Percentiles rank a stretch among this genome's conserved stretches.
phyloP scores from a whole-genome alignment of 2,888 invertebrate species.

The Tipula lateralis region DNA sequence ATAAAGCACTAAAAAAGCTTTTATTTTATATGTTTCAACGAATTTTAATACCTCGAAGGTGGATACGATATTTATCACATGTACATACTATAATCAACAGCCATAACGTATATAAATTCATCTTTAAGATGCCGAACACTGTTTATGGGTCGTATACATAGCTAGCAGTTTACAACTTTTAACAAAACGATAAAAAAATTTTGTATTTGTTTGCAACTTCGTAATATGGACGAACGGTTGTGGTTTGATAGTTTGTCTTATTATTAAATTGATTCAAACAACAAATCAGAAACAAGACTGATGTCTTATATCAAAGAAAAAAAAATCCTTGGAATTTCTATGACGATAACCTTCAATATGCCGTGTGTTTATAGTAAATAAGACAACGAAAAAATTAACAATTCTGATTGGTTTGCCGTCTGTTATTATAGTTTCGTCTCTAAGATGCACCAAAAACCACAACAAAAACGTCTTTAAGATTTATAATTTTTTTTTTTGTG shows the following conservation, averaged over 20 bases:
- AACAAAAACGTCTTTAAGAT: not conserved
- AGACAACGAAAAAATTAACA: not conserved
- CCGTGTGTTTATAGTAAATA: not conserved
- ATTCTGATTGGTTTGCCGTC: slow-evolving; percentile 5
- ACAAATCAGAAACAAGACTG: not conserved
- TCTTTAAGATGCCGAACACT: not conserved
- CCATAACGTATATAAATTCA: not conserved
- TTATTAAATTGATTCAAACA: not conserved
- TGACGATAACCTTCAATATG: not conserved
- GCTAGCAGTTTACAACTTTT: not conserved
- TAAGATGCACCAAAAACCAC: not conserved
- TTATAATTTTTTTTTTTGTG: not conserved
- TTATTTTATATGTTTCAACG: not conserved
- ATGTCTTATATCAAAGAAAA: not conserved
- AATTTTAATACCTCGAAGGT: not conserved
- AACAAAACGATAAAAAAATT: not conserved
- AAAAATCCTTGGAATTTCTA: slow-evolving; percentile 24
- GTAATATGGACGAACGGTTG: not conserved
- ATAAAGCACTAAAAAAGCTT: not conserved
- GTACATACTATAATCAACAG: not conserved
- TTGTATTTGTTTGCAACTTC: not conserved
- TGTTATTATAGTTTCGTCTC: not conserved
- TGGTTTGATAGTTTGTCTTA: not conserved
- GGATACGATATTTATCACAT: not conserved
- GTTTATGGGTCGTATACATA: not conserved